Percentiles rank a stretch among this genome's conserved stretches.
phyloP scores from a whole-genome alignment of 2,113 vertebrate genomes.

The Psilopsiagon aymara region DNA sequence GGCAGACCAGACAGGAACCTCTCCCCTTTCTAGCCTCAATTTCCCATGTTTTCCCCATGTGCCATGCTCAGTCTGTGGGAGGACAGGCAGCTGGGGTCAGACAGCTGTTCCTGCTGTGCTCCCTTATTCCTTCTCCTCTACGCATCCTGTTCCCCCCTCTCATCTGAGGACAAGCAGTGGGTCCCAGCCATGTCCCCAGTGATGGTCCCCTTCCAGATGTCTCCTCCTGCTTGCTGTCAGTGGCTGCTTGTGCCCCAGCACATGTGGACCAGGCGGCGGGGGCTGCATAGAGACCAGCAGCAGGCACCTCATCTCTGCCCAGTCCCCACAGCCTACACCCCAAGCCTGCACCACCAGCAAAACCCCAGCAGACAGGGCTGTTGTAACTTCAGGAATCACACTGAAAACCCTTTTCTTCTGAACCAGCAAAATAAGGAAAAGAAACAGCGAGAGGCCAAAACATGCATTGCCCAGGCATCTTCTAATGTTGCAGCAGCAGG shows the following conservation, averaged over 20 bases:
- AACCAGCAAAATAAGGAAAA: slow-evolving; percentile 9
- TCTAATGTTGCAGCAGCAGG: neutral
- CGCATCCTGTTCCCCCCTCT: neutral
- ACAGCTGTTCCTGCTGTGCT: neutral
- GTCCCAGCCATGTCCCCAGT: accelerated
- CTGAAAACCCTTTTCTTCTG: neutral
- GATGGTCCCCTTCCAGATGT: neutral
- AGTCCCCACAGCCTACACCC: neutral
- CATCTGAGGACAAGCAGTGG: neutral
- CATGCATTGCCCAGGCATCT: slow-evolving; percentile 11
- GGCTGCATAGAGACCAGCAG: neutral
- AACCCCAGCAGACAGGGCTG: neutral
- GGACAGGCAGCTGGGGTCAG: neutral
- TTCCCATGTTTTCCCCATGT: neutral
- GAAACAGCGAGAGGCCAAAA: neutral
- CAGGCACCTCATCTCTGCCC: neutral
- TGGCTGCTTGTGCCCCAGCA: neutral
- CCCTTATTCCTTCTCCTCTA: neutral
- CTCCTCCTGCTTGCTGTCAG: accelerated
- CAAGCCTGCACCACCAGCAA: neutral
- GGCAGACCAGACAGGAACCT: neutral
- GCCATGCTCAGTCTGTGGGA: accelerated
- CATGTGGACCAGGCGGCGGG: accelerated
- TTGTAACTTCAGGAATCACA: neutral
- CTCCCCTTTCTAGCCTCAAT: neutral